Base-by-base conservation (phyloP, 2,797 vertebrate genomes). In the Acropternis orthonyx region DNA sequence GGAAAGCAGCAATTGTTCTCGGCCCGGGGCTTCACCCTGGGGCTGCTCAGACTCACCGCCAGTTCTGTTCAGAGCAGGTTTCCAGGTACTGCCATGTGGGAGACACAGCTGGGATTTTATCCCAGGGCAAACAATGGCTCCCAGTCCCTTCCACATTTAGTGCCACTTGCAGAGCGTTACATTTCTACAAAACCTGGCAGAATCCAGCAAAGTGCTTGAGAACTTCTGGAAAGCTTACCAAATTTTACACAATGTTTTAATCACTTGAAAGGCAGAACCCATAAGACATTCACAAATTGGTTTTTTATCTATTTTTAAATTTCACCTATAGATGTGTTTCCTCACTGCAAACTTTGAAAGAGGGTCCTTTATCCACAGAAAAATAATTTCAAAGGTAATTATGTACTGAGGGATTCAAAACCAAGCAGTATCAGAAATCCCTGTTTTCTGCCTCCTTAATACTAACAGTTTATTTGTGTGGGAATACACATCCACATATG, bases 1-100 rank as follows among this genome's bases (percentile, higher is more conserved):
- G 92, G 68, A 92, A 83, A 92, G 81, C 16, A 2, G 69, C 79
- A 66, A 84, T 73, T 95, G 95, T 78, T 91, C 80, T 37, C 43
- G 85, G 92, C 84, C 75, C 76, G 12, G 58, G 78, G 66, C 89
- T 88, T 51, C 61, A 58, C 56, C 58, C 69, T 9, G 66, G 72
- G 18, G 20, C 89, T 85, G 37, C 37, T 37, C 82, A 55, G 49
- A 78, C 54, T 84, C 16, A 3, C 30, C 82, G n/a, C 72, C 87
- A 86, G 58, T 49, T 91, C 75, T 94, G 73, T 91, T 91, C 46
- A 48, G 46, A 24, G 46, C 46, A 48, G 75, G 61, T 65, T 81
- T 85, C 71, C 89, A 91, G 89, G 62, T 72, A 75, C 79, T 89
- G 87, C 58, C 43, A 7, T 4, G 46, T 19, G 54, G 83, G 61